phyloP scores from a whole-genome alignment of 2,888 invertebrate species.

The Cantharis nigra region DNA sequence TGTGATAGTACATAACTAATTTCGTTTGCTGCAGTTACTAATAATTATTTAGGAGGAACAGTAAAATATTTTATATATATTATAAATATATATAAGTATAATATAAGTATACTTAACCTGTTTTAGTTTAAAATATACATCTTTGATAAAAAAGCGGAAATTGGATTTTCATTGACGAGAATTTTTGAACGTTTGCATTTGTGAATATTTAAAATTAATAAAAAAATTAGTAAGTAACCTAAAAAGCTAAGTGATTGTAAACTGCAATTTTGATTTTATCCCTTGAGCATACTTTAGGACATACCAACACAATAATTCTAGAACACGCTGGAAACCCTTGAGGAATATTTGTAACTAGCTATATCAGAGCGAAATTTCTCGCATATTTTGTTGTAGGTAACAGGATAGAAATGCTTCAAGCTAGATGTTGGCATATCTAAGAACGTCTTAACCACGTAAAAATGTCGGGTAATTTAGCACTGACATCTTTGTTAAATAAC shows the following conservation, averaged over 20 bases:
- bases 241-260: not conserved
- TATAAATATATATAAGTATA: too few relatives aligned
- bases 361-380: conserved; percentile 13
- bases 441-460: conserved; percentile 13
- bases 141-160: not conserved
- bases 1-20: not conserved
- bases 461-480: conserved; percentile 6
- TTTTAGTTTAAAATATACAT: not conserved
- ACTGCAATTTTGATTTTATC: conserved; percentile 6
- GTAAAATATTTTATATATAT: too few relatives aligned
- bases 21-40: not conserved
- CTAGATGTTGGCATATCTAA: conserved; percentile 15
- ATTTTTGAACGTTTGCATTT: not conserved
- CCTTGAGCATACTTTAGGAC: conserved; percentile 19
- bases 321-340: conserved; percentile 5
- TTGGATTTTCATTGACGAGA: not conserved
- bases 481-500: conserved; percentile 1
- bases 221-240: not conserved
- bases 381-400: conserved; percentile 19
- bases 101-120: not conserved
- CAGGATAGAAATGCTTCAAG: conserved; percentile 14
- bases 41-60: not conserved
- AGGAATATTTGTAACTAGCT: conserved; percentile 25
- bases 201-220: not conserved
- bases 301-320: conserved; percentile 18